These are phyloP conservation scores for Drosophila gaucha DNA, from an alignment of 2,888 invertebrate genomes.

Conservation along the genomic window DNA sequence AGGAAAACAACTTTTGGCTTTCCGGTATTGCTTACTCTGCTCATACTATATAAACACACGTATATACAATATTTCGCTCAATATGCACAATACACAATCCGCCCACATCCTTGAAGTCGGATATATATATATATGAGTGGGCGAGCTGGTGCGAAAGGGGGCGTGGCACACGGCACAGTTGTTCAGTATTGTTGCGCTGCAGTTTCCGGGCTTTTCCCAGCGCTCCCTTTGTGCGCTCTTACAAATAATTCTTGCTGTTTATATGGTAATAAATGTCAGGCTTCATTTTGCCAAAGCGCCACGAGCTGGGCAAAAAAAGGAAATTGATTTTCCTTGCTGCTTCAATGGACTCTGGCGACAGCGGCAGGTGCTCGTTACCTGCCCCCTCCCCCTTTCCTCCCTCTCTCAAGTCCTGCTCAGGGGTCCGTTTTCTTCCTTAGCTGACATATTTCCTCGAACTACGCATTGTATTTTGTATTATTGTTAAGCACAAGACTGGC, in stretches of 20 bases:
- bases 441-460: constrained; percentile 45
- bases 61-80: constrained; percentile 47
- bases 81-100: constrained; percentile 48
- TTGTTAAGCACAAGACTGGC: constrained; percentile 19
- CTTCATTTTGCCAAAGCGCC: constrained; percentile 48
- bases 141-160: not conserved
- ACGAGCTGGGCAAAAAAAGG: constrained; percentile 52
- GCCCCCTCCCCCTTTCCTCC: not conserved
- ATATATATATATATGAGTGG: not conserved
- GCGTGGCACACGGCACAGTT: constrained; percentile 9
- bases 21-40: constrained; percentile 43
- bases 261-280: constrained; percentile 79
- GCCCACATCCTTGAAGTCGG: constrained; percentile 17
- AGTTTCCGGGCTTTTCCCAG: constrained; percentile 59
- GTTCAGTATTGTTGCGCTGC: constrained; percentile 62
- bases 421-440: constrained; percentile 16
- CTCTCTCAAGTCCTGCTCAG: not conserved
- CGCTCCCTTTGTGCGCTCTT: constrained; percentile 40
- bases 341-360: constrained; percentile 35
- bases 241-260: constrained; percentile 65
- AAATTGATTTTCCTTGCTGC: constrained; percentile 74
- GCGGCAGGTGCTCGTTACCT: constrained; percentile 13
- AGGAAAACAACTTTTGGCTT: constrained; percentile 50
- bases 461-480: constrained; percentile 48
- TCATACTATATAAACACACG: constrained; percentile 8